Evolutionary conservation across 2,797 vertebrate species (phyloP), one percentile per base, ranked within the genome.

Genomic region (Austrolebias charrua): DNA sequence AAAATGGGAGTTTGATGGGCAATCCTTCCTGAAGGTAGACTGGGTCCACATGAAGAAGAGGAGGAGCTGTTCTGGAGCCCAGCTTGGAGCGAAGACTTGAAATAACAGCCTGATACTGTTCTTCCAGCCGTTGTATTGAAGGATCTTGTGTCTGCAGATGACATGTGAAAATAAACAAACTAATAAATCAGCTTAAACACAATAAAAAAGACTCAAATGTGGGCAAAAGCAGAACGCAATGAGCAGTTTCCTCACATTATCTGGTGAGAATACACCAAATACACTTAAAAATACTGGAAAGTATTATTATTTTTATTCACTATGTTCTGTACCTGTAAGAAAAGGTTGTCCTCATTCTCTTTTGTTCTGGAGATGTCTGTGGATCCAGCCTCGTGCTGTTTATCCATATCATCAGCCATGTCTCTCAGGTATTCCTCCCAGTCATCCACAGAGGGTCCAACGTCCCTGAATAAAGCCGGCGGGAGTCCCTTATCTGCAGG

Each of bases 381-480:
- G 48, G 61, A 58, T 20, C 19, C 46, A 50, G 62, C 71, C 9
- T 33, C 35, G 55, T 66, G 64, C 46, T 60, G 63, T 56, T 76
- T 53, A 24, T 92, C 85, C 81, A 87, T 66, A 55, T 67, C 66
- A 33, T 83, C 83, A 0, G 73, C 85, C 68, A 95, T 78, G 53
- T 69, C 62, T 54, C 60, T 89, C 60, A 97, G 84, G 4, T 88
- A 91, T 51, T 86, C 88, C 76, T 93, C 89, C 95, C 95, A 95
- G 76, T 96, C 94, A 1, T 92, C 92, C 78, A 95, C 24, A 3
- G 56, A 88, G 1, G 94, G 92, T 18, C 94, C 94, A 10, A 95
- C 81, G 0, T 88, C 76, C 66, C 76, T 72, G 53, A 97, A 96
- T 50, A 95, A 75, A 18, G 79, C 69, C 12, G 88, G 86, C 3